Conservation (phyloP, 1,140 invertebrate genomes). For the Akabosia matsudoensis region DNA sequence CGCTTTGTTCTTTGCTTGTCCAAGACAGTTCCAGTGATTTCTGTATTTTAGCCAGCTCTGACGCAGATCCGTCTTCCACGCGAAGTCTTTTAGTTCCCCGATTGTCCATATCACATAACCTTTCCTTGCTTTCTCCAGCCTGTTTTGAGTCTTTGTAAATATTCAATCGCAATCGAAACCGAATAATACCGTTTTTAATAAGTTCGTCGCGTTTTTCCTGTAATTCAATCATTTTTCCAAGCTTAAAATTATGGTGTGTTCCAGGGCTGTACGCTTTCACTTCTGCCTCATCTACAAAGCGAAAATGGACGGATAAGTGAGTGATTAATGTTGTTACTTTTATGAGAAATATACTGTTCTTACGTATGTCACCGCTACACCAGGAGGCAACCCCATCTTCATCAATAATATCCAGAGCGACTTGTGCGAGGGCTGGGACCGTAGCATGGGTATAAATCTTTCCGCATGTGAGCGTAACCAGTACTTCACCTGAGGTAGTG, state of each 20-base stretch:
- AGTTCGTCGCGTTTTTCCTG: not conserved
- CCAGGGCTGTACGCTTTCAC: not conserved
- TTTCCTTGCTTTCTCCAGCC: not conserved
- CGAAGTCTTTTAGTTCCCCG: not conserved
- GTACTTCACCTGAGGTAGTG: not conserved
- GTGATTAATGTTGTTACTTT: too few species aligned
- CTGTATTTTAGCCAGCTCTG: not conserved
- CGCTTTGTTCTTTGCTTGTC: not conserved
- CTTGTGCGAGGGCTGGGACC: not conserved
- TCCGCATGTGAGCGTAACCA: not conserved
- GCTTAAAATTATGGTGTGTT: not conserved
- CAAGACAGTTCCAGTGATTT: not conserved
- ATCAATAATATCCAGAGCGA: not conserved
- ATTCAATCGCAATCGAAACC: not conserved
- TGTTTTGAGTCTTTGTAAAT: not conserved
- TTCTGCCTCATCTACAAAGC: not conserved
- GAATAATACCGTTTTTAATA: not conserved
- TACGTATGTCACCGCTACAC: not conserved
- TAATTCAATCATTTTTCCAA: not conserved
- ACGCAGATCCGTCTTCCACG: not conserved
- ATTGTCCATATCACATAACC: not conserved
- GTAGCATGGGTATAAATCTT: not conserved
- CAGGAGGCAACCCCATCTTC: not conserved
- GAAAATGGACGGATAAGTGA: not conserved
- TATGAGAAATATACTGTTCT: not conserved